Percentiles rank a stretch among this genome's conserved stretches.
These are phyloP conservation scores for Nesogale talazaci DNA, from an alignment of 2,113 vertebrate genomes.

Conservation along the genomic window DNA sequence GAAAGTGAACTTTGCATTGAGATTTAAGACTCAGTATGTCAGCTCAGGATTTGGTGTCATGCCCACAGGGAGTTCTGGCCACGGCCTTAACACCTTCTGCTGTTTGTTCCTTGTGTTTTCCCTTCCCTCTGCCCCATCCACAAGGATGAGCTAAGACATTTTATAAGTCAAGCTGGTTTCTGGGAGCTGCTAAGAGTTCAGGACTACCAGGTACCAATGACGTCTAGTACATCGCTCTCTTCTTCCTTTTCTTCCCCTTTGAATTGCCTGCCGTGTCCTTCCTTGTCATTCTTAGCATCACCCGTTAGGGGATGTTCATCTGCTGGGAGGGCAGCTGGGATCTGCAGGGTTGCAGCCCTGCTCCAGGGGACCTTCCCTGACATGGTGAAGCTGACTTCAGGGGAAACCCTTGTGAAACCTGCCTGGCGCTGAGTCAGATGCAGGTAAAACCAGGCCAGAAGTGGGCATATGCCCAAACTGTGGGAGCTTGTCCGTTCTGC, in stretches of 20 bases:
- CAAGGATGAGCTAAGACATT: neutral
- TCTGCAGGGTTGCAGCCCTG: neutral
- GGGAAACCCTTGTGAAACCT: neutral
- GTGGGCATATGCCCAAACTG: neutral
- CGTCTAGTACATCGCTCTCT: neutral
- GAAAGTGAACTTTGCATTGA: neutral
- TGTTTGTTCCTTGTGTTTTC: neutral
- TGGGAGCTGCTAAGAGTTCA: neutral
- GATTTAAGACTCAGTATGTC: neutral
- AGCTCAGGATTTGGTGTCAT: neutral
- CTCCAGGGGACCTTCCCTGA: neutral
- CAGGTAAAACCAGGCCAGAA: neutral
- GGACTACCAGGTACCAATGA: neutral
- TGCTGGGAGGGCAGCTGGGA: neutral
- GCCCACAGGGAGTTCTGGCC: neutral
- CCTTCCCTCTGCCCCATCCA: neutral
- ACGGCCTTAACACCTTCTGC: neutral
- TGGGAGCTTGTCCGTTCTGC: conserved; percentile 23
- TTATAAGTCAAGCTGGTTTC: neutral
- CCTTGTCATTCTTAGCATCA: too few relatives aligned
- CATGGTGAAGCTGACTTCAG: neutral
- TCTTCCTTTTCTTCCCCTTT: neutral
- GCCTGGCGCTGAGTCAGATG: neutral
- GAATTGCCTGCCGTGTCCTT: neutral
- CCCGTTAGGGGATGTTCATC: neutral